phyloP scores from a whole-genome alignment of 2,797 vertebrate genomes.

The Loriculus beryllinus region DNA sequence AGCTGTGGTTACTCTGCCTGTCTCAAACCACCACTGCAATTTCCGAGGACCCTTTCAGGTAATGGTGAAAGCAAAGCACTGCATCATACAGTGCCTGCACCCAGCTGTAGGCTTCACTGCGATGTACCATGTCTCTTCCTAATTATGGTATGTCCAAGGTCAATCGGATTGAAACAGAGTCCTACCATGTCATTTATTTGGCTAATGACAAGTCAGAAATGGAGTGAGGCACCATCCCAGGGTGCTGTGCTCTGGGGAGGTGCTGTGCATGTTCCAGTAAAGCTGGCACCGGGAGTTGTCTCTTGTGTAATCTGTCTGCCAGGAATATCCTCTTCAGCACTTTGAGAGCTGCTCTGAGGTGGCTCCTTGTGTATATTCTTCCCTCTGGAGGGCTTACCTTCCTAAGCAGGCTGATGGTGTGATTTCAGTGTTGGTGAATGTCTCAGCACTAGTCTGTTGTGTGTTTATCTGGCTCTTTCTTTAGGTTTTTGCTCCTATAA shows the following conservation, averaged over 20 bases:
- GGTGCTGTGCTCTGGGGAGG: background rate
- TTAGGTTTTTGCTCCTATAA: background rate
- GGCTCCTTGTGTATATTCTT: background rate
- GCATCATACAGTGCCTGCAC: background rate
- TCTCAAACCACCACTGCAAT: background rate
- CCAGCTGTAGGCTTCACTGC: background rate
- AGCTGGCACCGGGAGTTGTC: background rate
- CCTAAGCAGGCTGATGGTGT: background rate
- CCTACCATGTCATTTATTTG: conserved; percentile 10
- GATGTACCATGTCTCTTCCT: background rate
- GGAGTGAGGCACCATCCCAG: background rate
- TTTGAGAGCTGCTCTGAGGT: background rate
- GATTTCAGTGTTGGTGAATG: background rate
- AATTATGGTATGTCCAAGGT: conserved; percentile 32
- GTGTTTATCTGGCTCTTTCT: background rate
- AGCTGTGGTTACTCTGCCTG: background rate
- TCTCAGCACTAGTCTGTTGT: background rate
- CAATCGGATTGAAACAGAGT: conserved; percentile 16
- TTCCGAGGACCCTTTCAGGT: background rate
- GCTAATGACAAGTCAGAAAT: conserved; percentile 34
- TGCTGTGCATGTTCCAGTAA: conserved; percentile 34
- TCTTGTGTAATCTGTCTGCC: conserved; percentile 49
- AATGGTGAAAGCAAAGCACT: background rate
- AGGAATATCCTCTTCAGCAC: conserved; percentile 26
- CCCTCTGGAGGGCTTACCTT: background rate